Base-by-base conservation (phyloP, 2,113 vertebrate genomes). In the Brachypodius melanocephalos region DNA sequence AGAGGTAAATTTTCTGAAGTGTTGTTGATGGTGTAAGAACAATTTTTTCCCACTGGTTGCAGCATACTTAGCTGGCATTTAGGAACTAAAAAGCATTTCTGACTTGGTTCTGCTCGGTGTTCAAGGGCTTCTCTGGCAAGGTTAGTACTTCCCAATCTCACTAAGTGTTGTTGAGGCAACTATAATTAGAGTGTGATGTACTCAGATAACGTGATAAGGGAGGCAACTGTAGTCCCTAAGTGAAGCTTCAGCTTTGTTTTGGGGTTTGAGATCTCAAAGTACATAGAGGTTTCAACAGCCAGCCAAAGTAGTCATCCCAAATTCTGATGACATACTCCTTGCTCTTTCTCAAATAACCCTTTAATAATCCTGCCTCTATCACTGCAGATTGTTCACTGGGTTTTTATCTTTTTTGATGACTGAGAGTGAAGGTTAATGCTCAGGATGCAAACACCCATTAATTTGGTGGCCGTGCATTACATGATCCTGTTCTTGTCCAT, bases 151-250 rank as follows among this genome's bases (percentile, higher is more conserved):
- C 77, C 74, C 78, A 85, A 9, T 81, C 84, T 92, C 93, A 76
- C 69, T 66, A 79, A 92, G 74, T 80, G 93, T 76, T 94, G 88
- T 83, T 92, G 87, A 77, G 89, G 62, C 88, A 90, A 91, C 85
- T 93, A 54, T 93, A 95, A 97, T 96, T 94, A 96, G 91, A 91
- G 81, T 59, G 87, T 88, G 94, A 96, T 87, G 91, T 83, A 59
- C 55, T 88, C 14, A 3, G 85, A 93, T 96, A 96, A 94, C 63
- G 38, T 67, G 91, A 95, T 96, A 88, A 96, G 78, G 91, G 94
- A 91, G 68, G 78, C 54, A 73, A 83, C 10, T 65, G 63, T 67
- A 67, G 81, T 52, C 76, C 81, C 55, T 66, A 71, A 91, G 71
- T 77, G 89, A 73, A 94, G 91, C 91, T 88, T 59, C 69, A 88